A percentile compares a stretch with the other conserved stretches of the same genome.
phyloP scores from a whole-genome alignment of 2,888 invertebrate genomes.

The Chalcis sispes region DNA sequence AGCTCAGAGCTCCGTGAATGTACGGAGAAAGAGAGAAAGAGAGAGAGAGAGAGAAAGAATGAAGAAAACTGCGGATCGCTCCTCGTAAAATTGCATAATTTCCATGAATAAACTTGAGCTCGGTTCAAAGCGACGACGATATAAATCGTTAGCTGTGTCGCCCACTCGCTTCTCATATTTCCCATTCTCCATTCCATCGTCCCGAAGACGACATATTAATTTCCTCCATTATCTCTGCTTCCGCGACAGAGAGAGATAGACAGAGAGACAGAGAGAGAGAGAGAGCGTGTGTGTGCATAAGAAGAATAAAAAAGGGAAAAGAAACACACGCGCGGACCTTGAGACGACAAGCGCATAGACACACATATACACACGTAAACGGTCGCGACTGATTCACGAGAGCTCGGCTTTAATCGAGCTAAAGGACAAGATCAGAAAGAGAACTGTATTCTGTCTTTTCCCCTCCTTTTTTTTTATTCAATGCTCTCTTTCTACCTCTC shows the following conservation, averaged over 20 bases:
- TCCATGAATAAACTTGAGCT: background rate
- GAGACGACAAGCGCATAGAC: conserved; percentile 32
- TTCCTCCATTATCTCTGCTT: conserved; percentile 52
- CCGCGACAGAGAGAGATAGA: conserved; percentile 27
- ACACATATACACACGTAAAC: no score
- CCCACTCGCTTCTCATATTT: conserved; percentile 19
- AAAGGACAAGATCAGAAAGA: conserved; percentile 13
- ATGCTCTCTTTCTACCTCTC: conserved; percentile 1
- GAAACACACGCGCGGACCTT: conserved; percentile 19
- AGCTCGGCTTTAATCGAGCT: conserved; percentile 29
- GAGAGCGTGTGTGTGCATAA: no score
- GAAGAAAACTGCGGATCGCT: background rate
- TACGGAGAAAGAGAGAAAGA: no score
- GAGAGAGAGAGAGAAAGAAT: no score
- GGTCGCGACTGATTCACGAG: conserved; percentile 49
- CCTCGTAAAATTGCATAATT: conserved; percentile 10
- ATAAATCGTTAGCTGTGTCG: background rate
- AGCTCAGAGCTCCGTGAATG: no score
- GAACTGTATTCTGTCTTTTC: background rate
- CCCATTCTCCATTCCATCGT: no score
- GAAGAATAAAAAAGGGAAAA: background rate
- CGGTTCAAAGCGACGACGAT: background rate
- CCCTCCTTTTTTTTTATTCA: conserved; percentile 6
- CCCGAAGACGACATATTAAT: conserved; percentile 39
- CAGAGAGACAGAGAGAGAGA: background rate